Base-by-base conservation (phyloP, 2,888 invertebrate species). In the Itoplectis maculator region DNA sequence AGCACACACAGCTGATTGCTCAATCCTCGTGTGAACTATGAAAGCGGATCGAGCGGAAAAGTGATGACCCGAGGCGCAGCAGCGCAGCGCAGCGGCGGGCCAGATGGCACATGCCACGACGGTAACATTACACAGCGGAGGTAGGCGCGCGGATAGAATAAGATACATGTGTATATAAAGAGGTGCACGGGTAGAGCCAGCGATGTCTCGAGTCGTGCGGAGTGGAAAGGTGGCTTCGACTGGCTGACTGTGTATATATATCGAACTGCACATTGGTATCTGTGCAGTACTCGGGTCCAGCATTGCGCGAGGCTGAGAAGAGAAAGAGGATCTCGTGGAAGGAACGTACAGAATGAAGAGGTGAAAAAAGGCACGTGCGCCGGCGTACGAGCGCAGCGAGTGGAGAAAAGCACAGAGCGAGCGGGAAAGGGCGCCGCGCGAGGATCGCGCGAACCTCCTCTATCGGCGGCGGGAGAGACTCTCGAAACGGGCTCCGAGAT, bases 11-110 rank as follows among this genome's bases (percentile, higher is more conserved):
- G 45, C 65, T 18, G 29, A 49, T 81, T 81, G 81, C 81, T 74
- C 81, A 81, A 82, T 78, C 78, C 69, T 68, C 81, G 81, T 74
- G 78, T 78, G 81, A 82, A 82, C 81, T 80, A 70, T 70, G 76
- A 81, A 76, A 76, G 76, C 66, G 65, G 70, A 72, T 72, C 42
- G 75, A 61, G 56, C 23, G 76, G n/a, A 47, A 47, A 29, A 59
- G 65, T 69, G 70, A 76, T 72, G 76, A 73, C 73, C 73, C 61
- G 61, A 37, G 59, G 45, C 20, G 35, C 20, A 15, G n/a, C n/a
- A n/a, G n/a, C n/a, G n/a, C n/a, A n/a, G n/a, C n/a, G n/a, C n/a
- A n/a, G n/a, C n/a, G n/a, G n/a, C n/a, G n/a, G 29, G 23, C 68
- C 54, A 13, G 29, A 29, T 54, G n/a, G 49, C 20, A 54, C 66